Percentiles rank a stretch among this genome's conserved stretches.
phyloP scores from a whole-genome alignment of 2,888 invertebrate genomes.

The Lepetodrilus schrolli region DNA sequence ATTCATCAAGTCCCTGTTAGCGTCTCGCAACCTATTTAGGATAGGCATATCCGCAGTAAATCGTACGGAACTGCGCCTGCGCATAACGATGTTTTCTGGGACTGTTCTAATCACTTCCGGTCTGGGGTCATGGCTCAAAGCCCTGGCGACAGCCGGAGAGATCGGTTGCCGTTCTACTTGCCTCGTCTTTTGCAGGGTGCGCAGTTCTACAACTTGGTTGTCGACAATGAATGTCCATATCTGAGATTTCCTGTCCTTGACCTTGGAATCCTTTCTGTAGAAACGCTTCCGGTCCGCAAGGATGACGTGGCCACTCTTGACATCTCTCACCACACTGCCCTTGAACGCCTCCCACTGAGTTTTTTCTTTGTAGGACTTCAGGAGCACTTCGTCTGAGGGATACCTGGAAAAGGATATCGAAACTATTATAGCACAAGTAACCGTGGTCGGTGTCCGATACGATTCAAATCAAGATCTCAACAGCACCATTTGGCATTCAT shows the following conservation, averaged over 20 bases:
- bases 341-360: constrained; percentile 59
- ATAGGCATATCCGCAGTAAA: neutral
- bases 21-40: neutral
- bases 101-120: constrained; percentile 15
- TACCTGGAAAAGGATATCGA: too few species aligned
- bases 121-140: neutral
- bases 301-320: neutral
- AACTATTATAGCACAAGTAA: too few species aligned
- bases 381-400: constrained; percentile 51
- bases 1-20: neutral
- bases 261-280: neutral
- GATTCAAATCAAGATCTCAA: too few species aligned
- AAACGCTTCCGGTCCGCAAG: neutral
- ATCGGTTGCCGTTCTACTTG: neutral
- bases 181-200: neutral
- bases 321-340: constrained; percentile 28
- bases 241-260: constrained; percentile 14
- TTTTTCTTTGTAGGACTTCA: constrained; percentile 52
- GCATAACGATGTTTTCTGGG: constrained; percentile 28
- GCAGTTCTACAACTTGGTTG: neutral
- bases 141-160: neutral
- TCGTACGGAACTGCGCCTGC: constrained; percentile 1
- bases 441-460: too few species aligned
- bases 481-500: too few species aligned
- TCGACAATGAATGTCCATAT: neutral